These are phyloP conservation scores for Adelphocoris suturalis DNA, from an alignment of 2,888 invertebrate genomes.

Conservation along the genomic window DNA sequence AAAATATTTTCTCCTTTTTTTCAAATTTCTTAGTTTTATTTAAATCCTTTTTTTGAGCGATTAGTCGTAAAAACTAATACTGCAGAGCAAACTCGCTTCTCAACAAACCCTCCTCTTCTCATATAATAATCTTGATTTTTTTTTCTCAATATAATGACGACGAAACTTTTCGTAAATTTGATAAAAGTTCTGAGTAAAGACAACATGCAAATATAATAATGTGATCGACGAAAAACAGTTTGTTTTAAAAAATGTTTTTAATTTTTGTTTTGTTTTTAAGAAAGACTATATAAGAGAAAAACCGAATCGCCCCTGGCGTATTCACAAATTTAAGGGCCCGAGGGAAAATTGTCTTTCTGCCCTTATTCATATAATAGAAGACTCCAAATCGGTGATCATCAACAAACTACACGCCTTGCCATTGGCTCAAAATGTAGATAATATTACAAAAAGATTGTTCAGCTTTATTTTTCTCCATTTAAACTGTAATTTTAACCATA, in stretches of 20 bases:
- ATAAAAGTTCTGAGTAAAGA: constrained; percentile 48
- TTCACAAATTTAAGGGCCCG: constrained; percentile 40
- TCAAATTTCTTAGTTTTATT: not conserved
- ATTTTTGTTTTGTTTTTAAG: constrained; percentile 23
- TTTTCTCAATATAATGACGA: constrained; percentile 7
- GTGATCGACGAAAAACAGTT: constrained; percentile 44
- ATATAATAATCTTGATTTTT: constrained; percentile 37
- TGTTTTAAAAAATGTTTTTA: constrained; percentile 31
- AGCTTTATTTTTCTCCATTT: constrained; percentile 21
- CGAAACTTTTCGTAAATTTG: constrained; percentile 44
- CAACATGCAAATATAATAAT: constrained; percentile 62
- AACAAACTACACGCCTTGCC: constrained; percentile 35
- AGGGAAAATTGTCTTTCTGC: constrained; percentile 40
- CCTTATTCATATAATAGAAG: constrained; percentile 38
- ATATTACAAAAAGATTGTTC: constrained; percentile 56
- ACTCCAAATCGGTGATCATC: constrained; percentile 30
- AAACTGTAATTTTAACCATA: not conserved
- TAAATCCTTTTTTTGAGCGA: constrained; percentile 62
- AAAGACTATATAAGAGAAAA: constrained; percentile 46
- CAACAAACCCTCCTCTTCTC: constrained; percentile 21
- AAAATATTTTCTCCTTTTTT: constrained; percentile 45
- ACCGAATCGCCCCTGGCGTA: constrained; percentile 20
- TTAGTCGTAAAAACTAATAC: constrained; percentile 64
- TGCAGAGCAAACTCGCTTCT: constrained; percentile 41
- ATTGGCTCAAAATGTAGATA: constrained; percentile 15